Evolutionary conservation across 2,113 vertebrate genomes (phyloP).

Genomic region (Cairina moschata): DNA sequence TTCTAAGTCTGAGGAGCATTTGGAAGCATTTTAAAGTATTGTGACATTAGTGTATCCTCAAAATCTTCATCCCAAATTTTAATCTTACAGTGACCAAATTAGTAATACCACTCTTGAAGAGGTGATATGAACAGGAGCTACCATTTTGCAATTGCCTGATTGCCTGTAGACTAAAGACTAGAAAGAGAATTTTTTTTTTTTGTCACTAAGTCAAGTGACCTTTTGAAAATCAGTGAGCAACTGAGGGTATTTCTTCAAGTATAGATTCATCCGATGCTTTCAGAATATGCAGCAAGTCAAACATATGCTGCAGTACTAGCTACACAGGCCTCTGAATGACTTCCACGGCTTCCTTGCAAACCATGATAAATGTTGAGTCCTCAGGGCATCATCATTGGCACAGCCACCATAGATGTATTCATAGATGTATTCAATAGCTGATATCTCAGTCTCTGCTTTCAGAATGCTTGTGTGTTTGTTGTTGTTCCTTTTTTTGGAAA

Average conservation of each 20-base stretch:
- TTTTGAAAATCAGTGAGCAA: neutral
- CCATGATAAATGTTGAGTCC: neutral
- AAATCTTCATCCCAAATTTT: neutral
- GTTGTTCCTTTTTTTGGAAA: neutral
- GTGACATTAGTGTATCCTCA: neutral
- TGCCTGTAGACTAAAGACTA: neutral
- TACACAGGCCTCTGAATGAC: neutral
- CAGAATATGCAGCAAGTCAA: neutral
- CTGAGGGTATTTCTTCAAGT: neutral
- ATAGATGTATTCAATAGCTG: neutral
- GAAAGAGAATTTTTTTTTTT: neutral
- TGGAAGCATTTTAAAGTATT: neutral
- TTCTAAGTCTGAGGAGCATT: neutral
- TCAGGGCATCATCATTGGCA: neutral
- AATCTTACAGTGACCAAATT: neutral
- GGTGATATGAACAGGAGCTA: neutral
- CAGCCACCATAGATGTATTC: neutral
- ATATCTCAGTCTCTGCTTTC: neutral
- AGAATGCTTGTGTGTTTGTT: neutral
- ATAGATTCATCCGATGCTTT: neutral
- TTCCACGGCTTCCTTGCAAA: neutral
- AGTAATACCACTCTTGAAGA: neutral
- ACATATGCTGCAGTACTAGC: neutral
- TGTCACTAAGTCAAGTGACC: neutral
- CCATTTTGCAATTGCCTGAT: neutral